phyloP scores from a whole-genome alignment of 35 echinoderm and acorn worm genomes.

The Heliocidaris erythrogramma region DNA sequence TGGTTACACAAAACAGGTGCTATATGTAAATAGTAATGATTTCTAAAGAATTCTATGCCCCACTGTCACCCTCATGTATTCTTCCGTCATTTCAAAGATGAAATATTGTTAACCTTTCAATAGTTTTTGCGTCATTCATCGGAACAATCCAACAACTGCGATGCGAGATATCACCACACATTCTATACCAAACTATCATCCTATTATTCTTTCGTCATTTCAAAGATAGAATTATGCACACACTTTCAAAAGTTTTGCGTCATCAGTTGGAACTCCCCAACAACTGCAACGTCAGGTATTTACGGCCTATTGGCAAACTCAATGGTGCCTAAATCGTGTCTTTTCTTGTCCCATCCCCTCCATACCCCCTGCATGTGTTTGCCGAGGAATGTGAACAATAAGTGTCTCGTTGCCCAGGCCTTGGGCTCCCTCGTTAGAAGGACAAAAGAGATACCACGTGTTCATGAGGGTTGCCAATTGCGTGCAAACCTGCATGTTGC shows the following conservation, averaged over 20 bases:
- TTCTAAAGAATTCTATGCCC: too few species aligned
- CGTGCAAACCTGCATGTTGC: background rate
- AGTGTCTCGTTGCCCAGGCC: background rate
- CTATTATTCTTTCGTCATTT: too few species aligned
- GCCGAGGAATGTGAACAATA: background rate
- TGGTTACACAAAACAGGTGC: too few species aligned
- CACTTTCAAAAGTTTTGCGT: background rate
- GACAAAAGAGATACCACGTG: background rate
- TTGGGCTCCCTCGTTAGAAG: background rate
- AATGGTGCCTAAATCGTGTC: background rate
- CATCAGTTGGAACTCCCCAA: background rate
- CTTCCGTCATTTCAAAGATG: too few species aligned
- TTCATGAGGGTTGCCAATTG: background rate
- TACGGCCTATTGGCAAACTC: background rate
- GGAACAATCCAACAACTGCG: background rate
- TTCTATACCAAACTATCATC: too few species aligned
- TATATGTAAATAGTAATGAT: too few species aligned
- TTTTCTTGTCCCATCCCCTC: background rate
- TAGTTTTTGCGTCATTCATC: background rate
- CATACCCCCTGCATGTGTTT: conserved; percentile 34
- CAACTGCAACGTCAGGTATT: background rate
- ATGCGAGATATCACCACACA: background rate
- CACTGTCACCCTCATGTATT: too few species aligned
- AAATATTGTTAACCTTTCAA: background rate
- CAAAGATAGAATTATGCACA: too few species aligned